Evolutionary conservation across 2,113 vertebrate species (phyloP).

Genomic region (Thunnus thynnus): DNA sequence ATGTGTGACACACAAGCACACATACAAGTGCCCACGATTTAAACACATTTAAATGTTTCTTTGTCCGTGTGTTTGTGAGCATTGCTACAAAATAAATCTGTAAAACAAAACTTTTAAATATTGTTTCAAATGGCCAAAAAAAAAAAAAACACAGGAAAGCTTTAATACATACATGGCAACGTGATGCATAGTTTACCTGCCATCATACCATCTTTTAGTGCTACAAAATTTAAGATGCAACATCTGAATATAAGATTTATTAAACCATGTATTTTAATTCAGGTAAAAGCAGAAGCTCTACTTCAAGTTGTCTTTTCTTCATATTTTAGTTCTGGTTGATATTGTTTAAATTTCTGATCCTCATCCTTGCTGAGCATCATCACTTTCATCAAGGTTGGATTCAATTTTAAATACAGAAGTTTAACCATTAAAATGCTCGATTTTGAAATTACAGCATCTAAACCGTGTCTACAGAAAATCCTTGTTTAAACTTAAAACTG

Average conservation of each 20-base stretch:
- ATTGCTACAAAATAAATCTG: not conserved
- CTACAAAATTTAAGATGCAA: slow-evolving; percentile 15
- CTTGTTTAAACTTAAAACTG: not conserved
- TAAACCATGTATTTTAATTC: not conserved
- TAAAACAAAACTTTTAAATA: slow-evolving; percentile 21
- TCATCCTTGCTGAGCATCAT: not conserved
- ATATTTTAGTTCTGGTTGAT: not conserved
- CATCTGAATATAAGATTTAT: slow-evolving; percentile 6
- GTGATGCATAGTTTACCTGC: not conserved
- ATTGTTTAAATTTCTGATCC: not conserved
- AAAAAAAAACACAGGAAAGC: not conserved
- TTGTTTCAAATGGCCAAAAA: slow-evolving; percentile 21
- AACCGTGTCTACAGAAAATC: not conserved
- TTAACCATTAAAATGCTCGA: slow-evolving; percentile 38
- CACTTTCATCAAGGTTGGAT: not conserved
- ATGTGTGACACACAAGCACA: slow-evolving; percentile 4
- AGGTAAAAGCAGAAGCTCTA: not conserved
- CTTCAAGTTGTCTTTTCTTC: not conserved
- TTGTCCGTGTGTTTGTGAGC: not conserved
- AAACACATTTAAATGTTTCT: not conserved
- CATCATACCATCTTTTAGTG: slow-evolving; percentile 25
- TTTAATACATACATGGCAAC: not conserved
- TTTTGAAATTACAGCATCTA: slow-evolving; percentile 1
- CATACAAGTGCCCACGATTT: slow-evolving; percentile 13
- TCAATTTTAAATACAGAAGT: not conserved